phyloP scores from a whole-genome alignment of 30 jellyfish, hydroid and myxozoan species.

The Kudoa iwatai region DNA sequence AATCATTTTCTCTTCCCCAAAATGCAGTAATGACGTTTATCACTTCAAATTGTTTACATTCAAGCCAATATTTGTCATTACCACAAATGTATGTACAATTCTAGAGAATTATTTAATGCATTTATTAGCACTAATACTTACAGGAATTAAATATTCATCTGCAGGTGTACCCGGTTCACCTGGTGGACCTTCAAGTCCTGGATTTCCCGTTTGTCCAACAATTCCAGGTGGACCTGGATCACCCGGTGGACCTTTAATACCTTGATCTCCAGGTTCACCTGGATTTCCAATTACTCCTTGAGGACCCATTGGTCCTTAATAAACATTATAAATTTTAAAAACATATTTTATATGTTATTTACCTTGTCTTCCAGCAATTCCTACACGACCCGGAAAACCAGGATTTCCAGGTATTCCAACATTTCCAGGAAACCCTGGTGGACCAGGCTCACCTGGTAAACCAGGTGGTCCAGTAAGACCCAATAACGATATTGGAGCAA shows the following conservation, averaged over 20 bases:
- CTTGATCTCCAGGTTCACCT: not conserved
- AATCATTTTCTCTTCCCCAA: conserved; percentile 88
- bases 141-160: conserved; percentile 78
- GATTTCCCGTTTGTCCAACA: conserved; percentile 66
- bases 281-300: conserved; percentile 1
- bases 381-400: not conserved
- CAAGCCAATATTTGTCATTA: conserved; percentile 97
- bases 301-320: conserved; percentile 1
- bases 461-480: not conserved
- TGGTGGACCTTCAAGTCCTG: conserved; percentile 38
- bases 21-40: conserved; percentile 37
- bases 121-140: conserved; percentile 33
- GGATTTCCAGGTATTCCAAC: not conserved
- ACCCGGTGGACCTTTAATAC: conserved; percentile 2
- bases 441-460: not conserved
- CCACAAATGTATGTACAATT: conserved; percentile 93
- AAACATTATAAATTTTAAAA: no score
- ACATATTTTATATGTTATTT: no score
- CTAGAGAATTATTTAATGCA: conserved; percentile 2
- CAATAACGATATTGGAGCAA: not conserved
- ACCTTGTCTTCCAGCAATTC: not conserved
- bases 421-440: not conserved
- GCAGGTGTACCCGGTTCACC: conserved; percentile 65
- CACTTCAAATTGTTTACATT: conserved; percentile 53
- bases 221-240: conserved; percentile 33